Evolutionary conservation across 2,113 vertebrate genomes (phyloP).

Genomic region (Channa argus): DNA sequence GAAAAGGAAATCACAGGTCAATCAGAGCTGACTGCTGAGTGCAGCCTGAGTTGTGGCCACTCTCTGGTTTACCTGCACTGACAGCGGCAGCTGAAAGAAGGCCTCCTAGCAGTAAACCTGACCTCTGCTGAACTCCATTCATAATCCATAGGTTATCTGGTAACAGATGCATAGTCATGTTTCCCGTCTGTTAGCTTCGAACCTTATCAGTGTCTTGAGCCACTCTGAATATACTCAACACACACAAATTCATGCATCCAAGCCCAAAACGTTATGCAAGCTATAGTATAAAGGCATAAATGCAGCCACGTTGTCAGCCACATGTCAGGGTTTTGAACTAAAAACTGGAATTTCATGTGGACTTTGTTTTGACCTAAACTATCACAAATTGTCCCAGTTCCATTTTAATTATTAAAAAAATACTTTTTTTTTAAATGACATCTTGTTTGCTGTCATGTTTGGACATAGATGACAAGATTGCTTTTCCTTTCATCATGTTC

Average conservation of each 20-base stretch:
- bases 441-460: not conserved
- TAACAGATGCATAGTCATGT: slow-evolving; percentile 18
- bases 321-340: too few relatives aligned
- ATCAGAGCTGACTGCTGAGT: slow-evolving; percentile 53
- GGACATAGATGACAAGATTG: not conserved
- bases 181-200: slow-evolving; percentile 43
- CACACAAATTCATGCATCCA: slow-evolving; percentile 4
- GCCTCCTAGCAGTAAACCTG: slow-evolving; percentile 27
- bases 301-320: too few relatives aligned
- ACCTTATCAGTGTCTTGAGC: slow-evolving; percentile 23
- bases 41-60: slow-evolving; percentile 40
- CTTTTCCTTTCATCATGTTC: not conserved
- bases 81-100: slow-evolving; percentile 34
- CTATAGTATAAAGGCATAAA: too few relatives aligned
- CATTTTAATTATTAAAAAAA: too few relatives aligned
- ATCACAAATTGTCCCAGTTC: too few relatives aligned
- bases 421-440: not conserved
- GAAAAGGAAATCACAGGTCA: slow-evolving; percentile 46
- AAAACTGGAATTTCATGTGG: too few relatives aligned
- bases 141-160: slow-evolving; percentile 45
- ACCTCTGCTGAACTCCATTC: slow-evolving; percentile 57
- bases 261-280: too few relatives aligned
- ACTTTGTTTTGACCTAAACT: too few relatives aligned
- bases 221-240: slow-evolving; percentile 3
- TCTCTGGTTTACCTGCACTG: slow-evolving; percentile 26